Evolutionary conservation across 2,888 invertebrate genomes (phyloP), one percentile per base, ranked within the genome.

Genomic region (Gastrophysa polygoni): DNA sequence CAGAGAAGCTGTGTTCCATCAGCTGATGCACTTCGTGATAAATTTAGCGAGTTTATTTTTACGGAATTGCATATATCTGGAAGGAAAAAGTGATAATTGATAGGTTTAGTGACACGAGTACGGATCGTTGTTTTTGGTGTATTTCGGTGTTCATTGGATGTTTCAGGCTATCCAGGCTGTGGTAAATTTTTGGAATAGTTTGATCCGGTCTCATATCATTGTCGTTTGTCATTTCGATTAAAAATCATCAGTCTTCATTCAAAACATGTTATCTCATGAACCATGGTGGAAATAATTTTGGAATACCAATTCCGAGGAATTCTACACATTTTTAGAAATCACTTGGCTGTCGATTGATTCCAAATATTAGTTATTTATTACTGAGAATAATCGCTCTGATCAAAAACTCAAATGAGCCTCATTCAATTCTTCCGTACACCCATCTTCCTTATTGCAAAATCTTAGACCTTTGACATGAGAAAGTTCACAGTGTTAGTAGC

Each of bases 1-100:
- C 60, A 58, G 29, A 58, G 63, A 56, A n/a, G 38, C 63, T 38
- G 51, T 34, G 51, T 50, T 56, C 57, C 43, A 57, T 61, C 52
- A 59, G 55, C 61, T 57, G 59, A 51, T 59, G 52, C 50, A 29
- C 10, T 16, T 43, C 59, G 71, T 66, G 71, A 70, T 73, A 73
- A 67, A 68, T 74, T 75, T 73, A 75, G 73, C 74, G 59, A 66
- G 71, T 70, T 73, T 76, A 74, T 73, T 76, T 76, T 74, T 72
- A 71, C 71, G 66, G 70, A 73, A 71, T 73, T 72, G 71, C 68
- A 65, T 71, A 67, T 44, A 34, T 50, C 29, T 18, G 55, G 48
- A n/a, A 21, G 16, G 46, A 48, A 47, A 59, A 59, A 59, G 43
- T 61, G 64, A 58, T 61, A 52, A 64, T 61, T 58, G 55, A 29